Percentiles rank a stretch among this genome's conserved stretches.
These are phyloP conservation scores for Pseudopleuronectes americanus DNA, from an alignment of 2,797 vertebrate species.

Conservation along the genomic window DNA sequence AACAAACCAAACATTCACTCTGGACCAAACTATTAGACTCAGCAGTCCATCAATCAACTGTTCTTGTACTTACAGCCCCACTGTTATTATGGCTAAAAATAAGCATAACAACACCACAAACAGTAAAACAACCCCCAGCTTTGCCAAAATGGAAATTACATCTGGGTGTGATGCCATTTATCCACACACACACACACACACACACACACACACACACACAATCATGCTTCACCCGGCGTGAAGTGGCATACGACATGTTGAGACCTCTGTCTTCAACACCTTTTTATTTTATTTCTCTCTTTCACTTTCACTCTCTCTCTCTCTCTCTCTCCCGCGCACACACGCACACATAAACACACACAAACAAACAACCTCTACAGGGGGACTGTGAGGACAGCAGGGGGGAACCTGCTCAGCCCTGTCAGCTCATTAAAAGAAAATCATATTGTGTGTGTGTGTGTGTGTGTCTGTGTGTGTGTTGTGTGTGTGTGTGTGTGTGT, in stretches of 20 bases:
- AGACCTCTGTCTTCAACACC: conserved; percentile 61
- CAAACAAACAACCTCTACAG: neutral
- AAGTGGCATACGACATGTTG: conserved; percentile 58
- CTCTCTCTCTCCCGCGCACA: neutral
- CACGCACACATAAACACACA: neutral
- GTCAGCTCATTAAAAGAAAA: conserved; percentile 72
- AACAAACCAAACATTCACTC: too few relatives aligned
- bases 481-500: neutral
- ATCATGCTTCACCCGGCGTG: conserved; percentile 40
- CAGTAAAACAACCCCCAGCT: conserved; percentile 16
- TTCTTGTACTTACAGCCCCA: too few relatives aligned
- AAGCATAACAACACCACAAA: conserved; percentile 9
- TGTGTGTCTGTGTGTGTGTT: conserved; percentile 5
- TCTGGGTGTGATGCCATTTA: conserved; percentile 9
- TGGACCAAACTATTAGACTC: too few relatives aligned
- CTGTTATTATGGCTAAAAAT: conserved; percentile 6
- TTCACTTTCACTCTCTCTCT: conserved; percentile 22
- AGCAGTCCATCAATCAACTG: too few relatives aligned
- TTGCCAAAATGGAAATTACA: conserved; percentile 31
- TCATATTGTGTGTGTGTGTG: conserved; percentile 37
- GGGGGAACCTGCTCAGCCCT: conserved; percentile 55
- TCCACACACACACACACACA: too few relatives aligned
- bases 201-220: neutral
- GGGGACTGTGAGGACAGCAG: conserved; percentile 52
- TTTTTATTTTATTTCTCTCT: conserved; percentile 30